phyloP scores from a whole-genome alignment of 2,888 invertebrate genomes.

The Heteropelma amictum region DNA sequence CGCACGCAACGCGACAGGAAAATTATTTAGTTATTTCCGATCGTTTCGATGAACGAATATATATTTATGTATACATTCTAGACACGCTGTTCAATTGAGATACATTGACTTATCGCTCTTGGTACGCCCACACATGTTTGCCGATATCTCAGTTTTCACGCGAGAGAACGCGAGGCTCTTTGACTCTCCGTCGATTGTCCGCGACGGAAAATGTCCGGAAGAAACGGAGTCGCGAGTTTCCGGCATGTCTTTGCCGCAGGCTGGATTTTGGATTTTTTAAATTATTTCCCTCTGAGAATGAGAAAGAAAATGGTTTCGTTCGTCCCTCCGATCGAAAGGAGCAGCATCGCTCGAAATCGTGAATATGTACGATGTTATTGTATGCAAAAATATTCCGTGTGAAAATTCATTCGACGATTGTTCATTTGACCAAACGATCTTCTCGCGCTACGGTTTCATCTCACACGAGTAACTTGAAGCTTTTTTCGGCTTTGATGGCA shows the following conservation, averaged over 20 bases:
- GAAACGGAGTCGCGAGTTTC: slow-evolving; percentile 1
- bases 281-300: too few species aligned
- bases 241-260: background rate
- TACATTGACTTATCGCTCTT: slow-evolving; percentile 48
- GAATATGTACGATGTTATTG: background rate
- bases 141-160: slow-evolving; percentile 39
- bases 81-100: slow-evolving; percentile 49
- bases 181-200: slow-evolving; percentile 7
- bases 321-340: background rate
- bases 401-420: background rate
- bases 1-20: slow-evolving; percentile 18
- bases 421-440: background rate
- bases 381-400: background rate
- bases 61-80: background rate
- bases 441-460: background rate
- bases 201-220: slow-evolving; percentile 42
- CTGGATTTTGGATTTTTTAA: background rate
- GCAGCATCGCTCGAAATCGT: background rate
- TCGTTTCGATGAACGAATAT: background rate
- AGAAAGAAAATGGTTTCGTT: background rate
- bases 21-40: slow-evolving; percentile 28
- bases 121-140: slow-evolving; percentile 39
- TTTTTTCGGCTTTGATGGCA: background rate
- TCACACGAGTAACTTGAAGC: background rate
- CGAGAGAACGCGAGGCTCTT: slow-evolving; percentile 10